A percentile compares a stretch with the other conserved stretches of the same genome.
Conservation (phyloP, 2,888 invertebrate species). For the Hydraecia micacea region DNA sequence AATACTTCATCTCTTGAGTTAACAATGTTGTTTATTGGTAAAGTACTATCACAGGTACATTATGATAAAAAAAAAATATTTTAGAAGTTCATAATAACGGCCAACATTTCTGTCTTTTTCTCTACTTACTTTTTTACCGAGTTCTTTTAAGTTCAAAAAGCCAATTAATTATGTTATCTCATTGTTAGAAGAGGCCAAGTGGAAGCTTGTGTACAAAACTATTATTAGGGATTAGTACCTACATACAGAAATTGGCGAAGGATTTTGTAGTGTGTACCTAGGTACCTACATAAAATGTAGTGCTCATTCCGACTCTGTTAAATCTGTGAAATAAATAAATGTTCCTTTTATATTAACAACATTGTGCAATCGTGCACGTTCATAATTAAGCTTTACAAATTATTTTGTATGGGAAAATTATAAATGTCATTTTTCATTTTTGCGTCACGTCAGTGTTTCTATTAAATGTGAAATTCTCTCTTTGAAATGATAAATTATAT, state of each 20-base stretch:
- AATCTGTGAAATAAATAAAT: slow-evolving; percentile 19
- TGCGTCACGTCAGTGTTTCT: neutral
- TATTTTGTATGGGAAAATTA: slow-evolving; percentile 8
- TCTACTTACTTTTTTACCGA: slow-evolving; percentile 6
- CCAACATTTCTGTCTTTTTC: slow-evolving; percentile 9
- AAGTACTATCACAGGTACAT: neutral
- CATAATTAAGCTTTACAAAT: slow-evolving; percentile 21
- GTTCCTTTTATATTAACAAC: neutral
- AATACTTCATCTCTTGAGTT: slow-evolving; percentile 14
- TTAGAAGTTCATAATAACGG: neutral
- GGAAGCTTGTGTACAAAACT: neutral
- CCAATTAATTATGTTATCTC: slow-evolving; percentile 21
- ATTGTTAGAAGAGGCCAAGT: slow-evolving; percentile 16
- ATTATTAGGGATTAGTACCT: neutral
- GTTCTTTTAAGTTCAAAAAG: slow-evolving; percentile 20
- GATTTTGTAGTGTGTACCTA: neutral
- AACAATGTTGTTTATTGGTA: slow-evolving; percentile 1
- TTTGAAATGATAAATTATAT: neutral
- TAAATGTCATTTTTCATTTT: neutral
- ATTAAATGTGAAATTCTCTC: slow-evolving; percentile 3
- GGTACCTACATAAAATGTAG: neutral
- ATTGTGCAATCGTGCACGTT: neutral
- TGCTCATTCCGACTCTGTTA: neutral
- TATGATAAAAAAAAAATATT: neutral
- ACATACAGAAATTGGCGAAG: neutral